Evolutionary conservation across 2,888 invertebrate species (phyloP).

Genomic region (Scaptomyza caliginosa): DNA sequence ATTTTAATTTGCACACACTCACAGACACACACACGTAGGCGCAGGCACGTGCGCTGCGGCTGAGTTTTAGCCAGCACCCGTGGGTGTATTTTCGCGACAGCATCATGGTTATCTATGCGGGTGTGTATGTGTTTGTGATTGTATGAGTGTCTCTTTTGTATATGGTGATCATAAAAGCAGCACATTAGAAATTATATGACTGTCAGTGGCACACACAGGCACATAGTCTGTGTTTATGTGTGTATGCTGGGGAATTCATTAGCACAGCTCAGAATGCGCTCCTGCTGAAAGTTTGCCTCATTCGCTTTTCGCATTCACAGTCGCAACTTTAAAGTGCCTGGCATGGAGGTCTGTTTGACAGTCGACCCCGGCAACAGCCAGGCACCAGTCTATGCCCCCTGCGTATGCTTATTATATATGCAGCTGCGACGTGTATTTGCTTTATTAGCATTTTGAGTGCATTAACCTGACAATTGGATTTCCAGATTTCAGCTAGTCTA

Average conservation of each 20-base stretch:
- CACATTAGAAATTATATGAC: constrained; percentile 78
- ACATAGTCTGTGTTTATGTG: constrained; percentile 28
- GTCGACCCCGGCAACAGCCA: not conserved
- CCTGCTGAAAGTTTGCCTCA: constrained; percentile 43
- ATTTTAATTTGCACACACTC: constrained; percentile 70
- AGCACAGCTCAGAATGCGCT: constrained; percentile 60
- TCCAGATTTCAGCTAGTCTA: constrained; percentile 44
- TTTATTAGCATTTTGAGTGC: constrained; percentile 75
- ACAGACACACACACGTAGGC: constrained; percentile 38
- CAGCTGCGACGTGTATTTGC: constrained; percentile 58
- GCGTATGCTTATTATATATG: constrained; percentile 76
- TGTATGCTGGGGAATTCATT: constrained; percentile 73
- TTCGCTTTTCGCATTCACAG: constrained; percentile 17
- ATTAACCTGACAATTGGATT: constrained; percentile 68
- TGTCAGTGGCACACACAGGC: constrained; percentile 43
- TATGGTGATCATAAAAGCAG: constrained; percentile 72
- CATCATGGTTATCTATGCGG: constrained; percentile 32
- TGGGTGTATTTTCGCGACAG: constrained; percentile 63
- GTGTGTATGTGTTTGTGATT: constrained; percentile 21
- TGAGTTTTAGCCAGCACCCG: constrained; percentile 47
- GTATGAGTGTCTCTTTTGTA: constrained; percentile 49
- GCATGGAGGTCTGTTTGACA: constrained; percentile 24
- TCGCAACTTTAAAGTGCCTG: constrained; percentile 65
- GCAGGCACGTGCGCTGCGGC: constrained; percentile 55
- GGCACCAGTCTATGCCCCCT: constrained; percentile 39